These are phyloP conservation scores for Prionace glauca DNA, from an alignment of 2,797 vertebrate species.

Conservation along the genomic window DNA sequence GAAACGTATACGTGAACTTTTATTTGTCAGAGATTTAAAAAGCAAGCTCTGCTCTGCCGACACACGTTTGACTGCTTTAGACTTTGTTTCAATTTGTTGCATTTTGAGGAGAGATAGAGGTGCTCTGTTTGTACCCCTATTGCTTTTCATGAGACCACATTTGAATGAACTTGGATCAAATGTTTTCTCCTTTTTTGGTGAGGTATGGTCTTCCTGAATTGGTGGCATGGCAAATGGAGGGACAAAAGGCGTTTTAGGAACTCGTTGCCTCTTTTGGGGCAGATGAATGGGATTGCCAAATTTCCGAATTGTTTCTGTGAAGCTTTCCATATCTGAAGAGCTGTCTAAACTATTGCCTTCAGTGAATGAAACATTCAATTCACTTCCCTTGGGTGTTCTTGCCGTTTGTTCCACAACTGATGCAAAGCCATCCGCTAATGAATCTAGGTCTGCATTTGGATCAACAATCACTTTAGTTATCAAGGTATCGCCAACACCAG, in stretches of 20 bases:
- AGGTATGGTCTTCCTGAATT: constrained; percentile 81
- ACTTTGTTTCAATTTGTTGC: constrained; percentile 64
- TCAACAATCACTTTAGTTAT: not conserved
- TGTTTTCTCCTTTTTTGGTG: constrained; percentile 62
- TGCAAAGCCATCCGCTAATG: not conserved
- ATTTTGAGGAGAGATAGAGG: constrained; percentile 72
- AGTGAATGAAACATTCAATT: constrained; percentile 56
- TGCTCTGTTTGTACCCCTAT: constrained; percentile 56
- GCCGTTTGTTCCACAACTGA: not conserved
- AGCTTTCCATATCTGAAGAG: constrained; percentile 71
- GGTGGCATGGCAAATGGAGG: constrained; percentile 78
- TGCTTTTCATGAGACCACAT: constrained; percentile 75
- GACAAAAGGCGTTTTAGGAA: constrained; percentile 60
- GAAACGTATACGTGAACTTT: constrained; percentile 45
- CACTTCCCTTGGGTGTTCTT: constrained; percentile 46
- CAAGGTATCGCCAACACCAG: not conserved
- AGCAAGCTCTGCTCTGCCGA: constrained; percentile 75
- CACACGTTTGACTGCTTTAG: constrained; percentile 56
- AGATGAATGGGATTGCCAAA: constrained; percentile 69
- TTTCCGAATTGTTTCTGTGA: constrained; percentile 80
- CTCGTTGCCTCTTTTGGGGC: constrained; percentile 72
- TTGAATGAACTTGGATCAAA: constrained; percentile 78
- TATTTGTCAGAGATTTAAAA: constrained; percentile 58
- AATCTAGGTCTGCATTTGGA: no score
- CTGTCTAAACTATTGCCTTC: constrained; percentile 67